Conservation (phyloP, 2,888 invertebrate species). For the Polymixis flavicincta region DNA sequence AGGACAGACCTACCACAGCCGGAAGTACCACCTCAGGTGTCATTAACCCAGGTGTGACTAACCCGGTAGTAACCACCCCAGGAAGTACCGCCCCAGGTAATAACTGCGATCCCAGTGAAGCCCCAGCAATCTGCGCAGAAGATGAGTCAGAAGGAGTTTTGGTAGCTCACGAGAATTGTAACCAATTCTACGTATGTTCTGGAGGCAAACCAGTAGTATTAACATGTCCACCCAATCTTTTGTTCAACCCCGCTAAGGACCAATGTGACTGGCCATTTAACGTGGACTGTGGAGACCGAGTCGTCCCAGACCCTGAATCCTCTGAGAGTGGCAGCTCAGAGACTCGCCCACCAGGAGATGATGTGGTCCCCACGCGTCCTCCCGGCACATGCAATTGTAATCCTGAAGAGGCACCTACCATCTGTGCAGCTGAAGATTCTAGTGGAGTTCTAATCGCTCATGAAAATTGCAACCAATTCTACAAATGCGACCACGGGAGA, state of each 20-base stretch:
- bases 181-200: slow-evolving; percentile 72
- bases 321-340: slow-evolving; percentile 14
- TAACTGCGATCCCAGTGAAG: slow-evolving; percentile 67
- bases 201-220: slow-evolving; percentile 64
- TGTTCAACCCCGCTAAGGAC: slow-evolving; percentile 68
- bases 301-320: no score
- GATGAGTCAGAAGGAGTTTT: slow-evolving; percentile 68
- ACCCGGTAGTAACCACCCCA: not conserved
- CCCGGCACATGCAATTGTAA: slow-evolving; percentile 58
- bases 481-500: slow-evolving; percentile 64
- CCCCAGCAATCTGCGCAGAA: slow-evolving; percentile 68
- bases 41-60: not conserved
- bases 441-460: slow-evolving; percentile 65
- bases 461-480: slow-evolving; percentile 71
- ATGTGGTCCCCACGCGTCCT: slow-evolving; percentile 1
- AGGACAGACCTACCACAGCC: not conserved
- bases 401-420: slow-evolving; percentile 68
- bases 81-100: slow-evolving; percentile 2
- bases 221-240: slow-evolving; percentile 59
- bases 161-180: slow-evolving; percentile 74
- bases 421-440: slow-evolving; percentile 61
- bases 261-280: slow-evolving; percentile 73
- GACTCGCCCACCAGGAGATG: slow-evolving; percentile 1
- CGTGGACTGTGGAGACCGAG: slow-evolving; percentile 72
- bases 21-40: not conserved